These are phyloP conservation scores for Hippocampus guttulatus DNA, from an alignment of 2,113 vertebrate species.

Conservation along the genomic window DNA sequence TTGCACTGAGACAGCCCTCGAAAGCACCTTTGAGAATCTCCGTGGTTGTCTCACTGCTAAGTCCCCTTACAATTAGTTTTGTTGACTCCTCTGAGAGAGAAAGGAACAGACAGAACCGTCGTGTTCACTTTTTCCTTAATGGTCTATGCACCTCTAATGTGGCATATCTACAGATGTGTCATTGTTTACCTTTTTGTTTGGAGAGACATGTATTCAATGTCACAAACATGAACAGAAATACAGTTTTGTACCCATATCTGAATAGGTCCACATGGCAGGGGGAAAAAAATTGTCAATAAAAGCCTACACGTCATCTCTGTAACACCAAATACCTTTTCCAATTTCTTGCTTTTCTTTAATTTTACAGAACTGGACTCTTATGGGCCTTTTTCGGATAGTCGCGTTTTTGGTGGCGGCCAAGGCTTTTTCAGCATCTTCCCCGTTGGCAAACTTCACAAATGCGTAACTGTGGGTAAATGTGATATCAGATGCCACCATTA, in stretches of 20 bases:
- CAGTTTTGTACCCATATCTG: too few species aligned
- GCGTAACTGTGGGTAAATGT: slow-evolving; percentile 71
- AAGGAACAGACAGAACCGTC: neutral
- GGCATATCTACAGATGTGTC: too few species aligned
- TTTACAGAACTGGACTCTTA: slow-evolving; percentile 75
- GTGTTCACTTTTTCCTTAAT: neutral
- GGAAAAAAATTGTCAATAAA: neutral
- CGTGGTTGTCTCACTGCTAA: slow-evolving; percentile 85
- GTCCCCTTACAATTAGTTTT: slow-evolving; percentile 82
- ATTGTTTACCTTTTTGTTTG: too few species aligned
- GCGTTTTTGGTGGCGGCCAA: slow-evolving; percentile 74
- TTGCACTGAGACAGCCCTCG: slow-evolving; percentile 80
- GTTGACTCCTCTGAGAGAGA: slow-evolving; percentile 73
- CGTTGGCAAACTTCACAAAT: slow-evolving; percentile 79
- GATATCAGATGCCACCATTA: neutral
- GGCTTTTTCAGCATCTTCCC: slow-evolving; percentile 81
- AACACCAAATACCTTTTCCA: slow-evolving; percentile 10
- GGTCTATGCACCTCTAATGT: too few species aligned
- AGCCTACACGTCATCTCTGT: neutral
- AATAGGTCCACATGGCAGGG: too few species aligned
- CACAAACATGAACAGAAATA: neutral
- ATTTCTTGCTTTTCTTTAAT: slow-evolving; percentile 10
- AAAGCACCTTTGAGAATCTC: slow-evolving; percentile 82
- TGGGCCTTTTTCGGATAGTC: slow-evolving; percentile 74
- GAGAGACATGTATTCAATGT: too few species aligned